These are phyloP conservation scores for Copidosoma floridanum DNA, from an alignment of 1,140 invertebrate species.

Conservation along the genomic window DNA sequence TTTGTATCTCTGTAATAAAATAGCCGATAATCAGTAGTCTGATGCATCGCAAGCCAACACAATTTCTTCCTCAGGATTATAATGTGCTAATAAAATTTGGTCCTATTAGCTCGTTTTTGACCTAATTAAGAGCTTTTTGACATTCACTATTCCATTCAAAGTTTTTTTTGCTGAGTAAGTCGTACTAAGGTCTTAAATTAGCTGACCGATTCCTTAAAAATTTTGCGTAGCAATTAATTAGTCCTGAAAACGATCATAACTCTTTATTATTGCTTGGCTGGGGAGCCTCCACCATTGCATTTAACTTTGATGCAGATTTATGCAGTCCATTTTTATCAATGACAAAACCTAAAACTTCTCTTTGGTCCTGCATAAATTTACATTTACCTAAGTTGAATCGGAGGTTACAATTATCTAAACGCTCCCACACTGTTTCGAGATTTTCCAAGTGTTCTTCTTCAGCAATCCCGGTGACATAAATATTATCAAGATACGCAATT, in stretches of 20 bases:
- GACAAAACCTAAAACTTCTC: too few species aligned
- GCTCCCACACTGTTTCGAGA: slow-evolving; percentile 9
- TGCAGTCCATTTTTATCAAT: slow-evolving; percentile 35
- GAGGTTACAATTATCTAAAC: too few species aligned
- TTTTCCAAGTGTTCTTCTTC: slow-evolving; percentile 2
- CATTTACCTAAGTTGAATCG: too few species aligned
- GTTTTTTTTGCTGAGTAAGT: neutral
- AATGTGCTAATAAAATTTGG: too few species aligned
- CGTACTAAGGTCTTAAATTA: slow-evolving; percentile 19
- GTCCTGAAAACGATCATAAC: slow-evolving; percentile 32
- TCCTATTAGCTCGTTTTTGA: slow-evolving; percentile 27
- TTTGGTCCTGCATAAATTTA: slow-evolving; percentile 33
- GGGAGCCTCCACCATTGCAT: slow-evolving; percentile 25
- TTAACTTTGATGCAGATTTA: slow-evolving; percentile 31
- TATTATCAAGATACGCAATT: slow-evolving; percentile 28
- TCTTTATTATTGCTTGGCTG: slow-evolving; percentile 19
- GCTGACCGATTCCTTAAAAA: slow-evolving; percentile 27
- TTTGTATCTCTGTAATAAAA: neutral
- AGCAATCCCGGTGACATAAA: neutral
- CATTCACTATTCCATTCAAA: slow-evolving; percentile 15
- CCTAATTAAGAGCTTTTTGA: slow-evolving; percentile 13
- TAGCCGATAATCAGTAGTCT: slow-evolving; percentile 9
- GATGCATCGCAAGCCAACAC: slow-evolving; percentile 28
- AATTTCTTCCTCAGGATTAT: slow-evolving; percentile 28
- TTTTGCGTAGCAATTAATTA: slow-evolving; percentile 34